Evolutionary conservation across 2,113 vertebrate genomes (phyloP).

Genomic region (Sinosuthora webbiana): DNA sequence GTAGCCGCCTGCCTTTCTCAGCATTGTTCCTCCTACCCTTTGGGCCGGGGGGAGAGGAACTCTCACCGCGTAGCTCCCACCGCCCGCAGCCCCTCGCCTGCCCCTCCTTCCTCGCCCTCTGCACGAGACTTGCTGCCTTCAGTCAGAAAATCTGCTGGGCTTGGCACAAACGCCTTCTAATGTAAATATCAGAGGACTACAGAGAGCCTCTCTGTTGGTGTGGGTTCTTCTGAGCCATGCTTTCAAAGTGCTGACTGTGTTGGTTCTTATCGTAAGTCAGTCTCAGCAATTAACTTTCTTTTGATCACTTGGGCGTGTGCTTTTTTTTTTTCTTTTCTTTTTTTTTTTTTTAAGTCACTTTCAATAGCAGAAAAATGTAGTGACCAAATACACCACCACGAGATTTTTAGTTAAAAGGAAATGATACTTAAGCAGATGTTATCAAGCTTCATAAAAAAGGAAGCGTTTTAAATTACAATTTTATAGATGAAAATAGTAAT

Average conservation of each 20-base stretch:
- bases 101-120: constrained; percentile 59
- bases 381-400: not conserved
- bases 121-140: not conserved
- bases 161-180: constrained; percentile 57
- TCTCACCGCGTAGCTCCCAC: not conserved
- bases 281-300: constrained; percentile 54
- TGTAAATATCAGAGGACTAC: constrained; percentile 13
- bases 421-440: not conserved
- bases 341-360: not conserved
- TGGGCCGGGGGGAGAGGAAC: constrained; percentile 58
- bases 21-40: constrained; percentile 63
- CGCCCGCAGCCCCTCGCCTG: not conserved
- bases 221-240: not conserved
- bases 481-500: not conserved
- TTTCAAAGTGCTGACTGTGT: constrained; percentile 51
- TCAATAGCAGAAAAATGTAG: not conserved
- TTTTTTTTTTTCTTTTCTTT: not conserved
- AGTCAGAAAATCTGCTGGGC: constrained; percentile 51
- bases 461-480: not conserved
- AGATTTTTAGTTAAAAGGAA: not conserved
- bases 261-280: constrained; percentile 43
- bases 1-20: constrained; percentile 55
- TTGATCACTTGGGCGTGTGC: not conserved
- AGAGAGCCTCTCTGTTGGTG: not conserved
- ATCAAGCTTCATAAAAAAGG: not conserved